Base-by-base conservation (phyloP, 2,113 vertebrate genomes). In the Maylandia zebra region DNA sequence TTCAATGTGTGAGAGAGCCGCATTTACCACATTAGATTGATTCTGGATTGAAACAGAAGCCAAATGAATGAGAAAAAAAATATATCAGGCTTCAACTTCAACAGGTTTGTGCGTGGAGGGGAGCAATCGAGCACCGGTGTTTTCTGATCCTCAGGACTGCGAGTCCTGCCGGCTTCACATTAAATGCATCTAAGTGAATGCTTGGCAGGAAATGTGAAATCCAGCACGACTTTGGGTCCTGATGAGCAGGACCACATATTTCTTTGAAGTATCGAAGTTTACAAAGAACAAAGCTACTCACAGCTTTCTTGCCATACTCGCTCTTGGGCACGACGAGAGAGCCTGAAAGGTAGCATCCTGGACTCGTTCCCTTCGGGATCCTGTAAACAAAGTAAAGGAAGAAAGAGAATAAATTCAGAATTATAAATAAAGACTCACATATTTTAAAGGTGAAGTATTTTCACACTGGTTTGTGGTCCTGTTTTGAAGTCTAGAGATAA, bases 291-390 rank as follows among this genome's bases (percentile, higher is more conserved):
- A 13, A 91, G 81, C 90, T 94, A 99, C 98, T 99, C 95, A 99
- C 98, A 95, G 98, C 98, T 98, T 99, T 99, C 96, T 99, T 99
- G 91, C 98, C 98, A 92, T 97, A 97, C 89, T 99, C 99, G 83
- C 97, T 97, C 97, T 99, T 99, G 64, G 99, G 97, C 55, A 99
- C 91, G 3, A 98, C 97, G 57, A 99, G 96, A 74, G 98, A 98
- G 89, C 99, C 99, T 85, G 97, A 95, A 81, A 99, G 97, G 30
- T 98, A 99, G 86, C 99, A 99, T 36, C 99, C 99, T 43, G 98
- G 98, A 94, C 97, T 96, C 19, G 98, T 97, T 57, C 99, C 99
- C 94, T 99, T 99, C 71, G 99, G 99, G 91, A 99, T 96, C 96
- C 99, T 97, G 78, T 30, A 66, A 83, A 27, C 34, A 69, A 91